Base-by-base conservation (phyloP, 2,888 invertebrate genomes). In the Phragmatobia fuliginosa region DNA sequence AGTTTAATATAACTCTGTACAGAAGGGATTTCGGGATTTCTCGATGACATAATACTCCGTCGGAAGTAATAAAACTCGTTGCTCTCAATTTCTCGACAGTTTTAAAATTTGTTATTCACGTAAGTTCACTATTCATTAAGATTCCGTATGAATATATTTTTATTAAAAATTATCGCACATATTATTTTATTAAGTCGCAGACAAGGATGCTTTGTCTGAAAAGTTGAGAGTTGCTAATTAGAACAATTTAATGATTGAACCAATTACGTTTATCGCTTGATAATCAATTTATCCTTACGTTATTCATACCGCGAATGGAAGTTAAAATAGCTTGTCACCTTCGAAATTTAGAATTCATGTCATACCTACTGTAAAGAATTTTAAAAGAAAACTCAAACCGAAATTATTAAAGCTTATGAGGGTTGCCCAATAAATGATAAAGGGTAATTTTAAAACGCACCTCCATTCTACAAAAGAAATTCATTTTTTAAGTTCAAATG, bases 11-110 rank as follows among this genome's bases (percentile, higher is more conserved):
- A 76, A 76, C 70, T 71, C 72, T 67, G 58, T 72, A 66, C 63
- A 61, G 58, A 74, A 64, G 71, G 67, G 73, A 71, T 78, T 80
- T 80, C 59, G 69, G 73, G 72, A 72, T 82, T 73, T 49, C 65
- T 73, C 67, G 67, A 81, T 77, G 78, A 78, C 74, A 75, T 82
- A 78, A 76, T 73, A 73, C 74, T 77, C 76, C 21, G n/a, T 28
- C 85, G 91, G 90, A 91, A 90, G 88, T 82, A 83, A 89, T 90
- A 89, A 91, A 91, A 84, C 73, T 79, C 74, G 80, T 68, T 75
- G 87, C 82, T 85, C 86, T 84, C 83, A 87, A 87, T 88, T 84
- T 82, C 85, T 87, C 82, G 85, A 84, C 84, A 82, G 80, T 87
- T 87, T 85, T 85, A 81, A 69, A 68, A 72, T 18, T 66, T n/a